Evolutionary conservation across 2,113 vertebrate species (phyloP).

Genomic region (Octodon degus): DNA sequence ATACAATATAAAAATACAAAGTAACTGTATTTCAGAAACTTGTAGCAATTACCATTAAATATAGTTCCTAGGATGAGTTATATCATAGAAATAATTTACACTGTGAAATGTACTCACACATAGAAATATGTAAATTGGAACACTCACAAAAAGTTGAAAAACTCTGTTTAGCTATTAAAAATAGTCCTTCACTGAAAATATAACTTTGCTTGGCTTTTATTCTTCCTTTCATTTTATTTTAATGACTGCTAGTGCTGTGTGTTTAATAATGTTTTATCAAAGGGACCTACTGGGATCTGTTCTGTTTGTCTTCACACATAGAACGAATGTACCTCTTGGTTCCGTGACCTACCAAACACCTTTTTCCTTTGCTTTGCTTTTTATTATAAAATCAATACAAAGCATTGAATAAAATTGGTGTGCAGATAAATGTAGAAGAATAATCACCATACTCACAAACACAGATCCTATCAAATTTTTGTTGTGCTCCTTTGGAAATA

Average conservation of each 20-base stretch:
- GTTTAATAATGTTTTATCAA: constrained; percentile 64
- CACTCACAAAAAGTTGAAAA: neutral
- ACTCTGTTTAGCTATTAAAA: constrained; percentile 17
- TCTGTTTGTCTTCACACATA: neutral
- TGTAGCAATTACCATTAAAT: neutral
- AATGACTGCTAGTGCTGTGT: neutral
- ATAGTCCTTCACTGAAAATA: neutral
- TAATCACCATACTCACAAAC: neutral
- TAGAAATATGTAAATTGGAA: neutral
- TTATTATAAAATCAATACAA: constrained; percentile 63
- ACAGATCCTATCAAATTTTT: neutral
- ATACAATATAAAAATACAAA: neutral
- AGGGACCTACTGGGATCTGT: neutral
- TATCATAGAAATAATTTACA: neutral
- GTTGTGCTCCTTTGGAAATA: neutral
- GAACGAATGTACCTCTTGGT: constrained; percentile 26
- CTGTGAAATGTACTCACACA: neutral
- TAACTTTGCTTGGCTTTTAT: constrained; percentile 58
- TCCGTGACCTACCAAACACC: constrained; percentile 59
- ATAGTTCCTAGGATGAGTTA: neutral
- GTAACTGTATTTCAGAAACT: neutral
- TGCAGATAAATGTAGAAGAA: constrained; percentile 6
- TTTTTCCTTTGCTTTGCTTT: constrained; percentile 35
- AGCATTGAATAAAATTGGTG: constrained; percentile 59
- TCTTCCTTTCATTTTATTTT: constrained; percentile 58